Evolutionary conservation across 2,113 vertebrate genomes (phyloP).

Genomic region (Microtus richardsoni): DNA sequence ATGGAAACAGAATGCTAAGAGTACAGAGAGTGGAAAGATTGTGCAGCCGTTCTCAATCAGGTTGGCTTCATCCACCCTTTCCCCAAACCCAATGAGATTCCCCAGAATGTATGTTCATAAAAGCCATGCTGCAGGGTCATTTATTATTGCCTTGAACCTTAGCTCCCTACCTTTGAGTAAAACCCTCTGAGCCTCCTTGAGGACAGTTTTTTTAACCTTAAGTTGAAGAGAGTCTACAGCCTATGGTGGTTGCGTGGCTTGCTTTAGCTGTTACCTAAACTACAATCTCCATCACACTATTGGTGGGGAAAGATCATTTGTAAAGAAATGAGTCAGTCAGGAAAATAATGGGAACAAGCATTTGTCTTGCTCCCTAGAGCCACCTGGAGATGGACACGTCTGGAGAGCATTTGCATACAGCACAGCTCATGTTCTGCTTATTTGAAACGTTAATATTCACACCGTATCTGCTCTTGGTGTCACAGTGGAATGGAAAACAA

Average conservation of each 20-base stretch:
- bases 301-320: not conserved
- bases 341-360: not conserved
- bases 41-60: not conserved
- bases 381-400: not conserved
- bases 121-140: not conserved
- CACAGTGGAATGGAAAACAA: conserved; percentile 9
- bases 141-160: not conserved
- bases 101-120: not conserved
- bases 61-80: not conserved
- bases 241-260: not conserved
- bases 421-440: not conserved
- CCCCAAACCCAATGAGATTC: not conserved
- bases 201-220: not conserved
- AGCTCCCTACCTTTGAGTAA: not conserved
- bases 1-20: not conserved
- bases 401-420: not conserved
- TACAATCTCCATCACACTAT: not conserved
- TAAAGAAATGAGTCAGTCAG: not conserved
- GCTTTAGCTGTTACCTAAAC: not conserved
- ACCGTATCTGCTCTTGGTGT: not conserved
- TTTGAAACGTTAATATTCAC: conserved; percentile 14
- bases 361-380: not conserved
- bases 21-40: not conserved
- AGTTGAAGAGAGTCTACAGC: not conserved
- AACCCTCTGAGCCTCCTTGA: not conserved